Conservation (phyloP, 2,888 invertebrate species). For the Metallyticus violacea region DNA sequence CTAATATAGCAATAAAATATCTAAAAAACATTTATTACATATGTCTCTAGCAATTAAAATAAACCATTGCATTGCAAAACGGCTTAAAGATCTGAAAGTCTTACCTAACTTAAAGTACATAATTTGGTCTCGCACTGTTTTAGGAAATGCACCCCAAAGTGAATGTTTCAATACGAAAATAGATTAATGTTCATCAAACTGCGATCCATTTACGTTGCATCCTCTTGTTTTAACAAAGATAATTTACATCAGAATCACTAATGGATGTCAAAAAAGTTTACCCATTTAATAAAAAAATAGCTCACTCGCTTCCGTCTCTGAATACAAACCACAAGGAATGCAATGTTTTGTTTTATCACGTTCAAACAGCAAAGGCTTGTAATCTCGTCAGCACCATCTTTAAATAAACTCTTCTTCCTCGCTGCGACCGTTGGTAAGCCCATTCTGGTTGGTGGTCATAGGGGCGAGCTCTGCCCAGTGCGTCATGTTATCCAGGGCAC, state of each 20-base stretch:
- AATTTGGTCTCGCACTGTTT: neutral
- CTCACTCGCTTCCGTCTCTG: neutral
- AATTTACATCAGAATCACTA: neutral
- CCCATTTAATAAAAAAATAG: neutral
- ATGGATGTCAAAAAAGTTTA: neutral
- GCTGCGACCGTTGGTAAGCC: neutral
- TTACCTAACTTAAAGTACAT: neutral
- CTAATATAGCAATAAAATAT: neutral
- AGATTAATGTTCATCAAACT: neutral
- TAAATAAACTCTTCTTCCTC: neutral
- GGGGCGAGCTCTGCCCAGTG: constrained; percentile 46
- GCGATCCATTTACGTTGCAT: neutral
- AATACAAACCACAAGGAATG: neutral
- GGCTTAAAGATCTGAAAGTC: neutral
- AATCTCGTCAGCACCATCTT: neutral
- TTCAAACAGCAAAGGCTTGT: neutral
- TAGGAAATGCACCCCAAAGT: neutral
- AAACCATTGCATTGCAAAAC: neutral
- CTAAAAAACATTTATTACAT: neutral
- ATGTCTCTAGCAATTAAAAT: neutral
- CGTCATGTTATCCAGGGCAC: constrained; percentile 48
- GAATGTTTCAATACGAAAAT: neutral
- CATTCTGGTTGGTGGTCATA: neutral
- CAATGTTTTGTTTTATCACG: neutral
- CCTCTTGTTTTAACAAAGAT: neutral